Conservation (phyloP, 2,797 vertebrate genomes). For the Merluccius polli region DNA sequence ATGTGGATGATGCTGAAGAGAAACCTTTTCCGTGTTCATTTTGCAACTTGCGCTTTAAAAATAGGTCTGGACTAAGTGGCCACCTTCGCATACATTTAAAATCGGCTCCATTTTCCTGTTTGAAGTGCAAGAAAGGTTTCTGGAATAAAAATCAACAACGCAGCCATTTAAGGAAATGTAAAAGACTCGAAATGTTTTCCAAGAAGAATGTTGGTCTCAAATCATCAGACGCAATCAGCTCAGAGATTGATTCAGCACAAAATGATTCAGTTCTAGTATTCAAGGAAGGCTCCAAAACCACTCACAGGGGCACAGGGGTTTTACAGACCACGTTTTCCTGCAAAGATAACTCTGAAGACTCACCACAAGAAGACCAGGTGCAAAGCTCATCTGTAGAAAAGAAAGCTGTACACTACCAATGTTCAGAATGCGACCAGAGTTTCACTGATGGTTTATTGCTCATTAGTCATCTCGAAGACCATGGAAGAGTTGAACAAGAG, state of each 20-base stretch:
- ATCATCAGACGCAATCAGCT: slow-evolving; percentile 44
- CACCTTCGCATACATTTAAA: slow-evolving; percentile 64
- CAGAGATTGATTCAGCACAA: slow-evolving; percentile 54
- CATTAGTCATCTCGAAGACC: slow-evolving; percentile 79
- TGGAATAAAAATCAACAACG: slow-evolving; percentile 65
- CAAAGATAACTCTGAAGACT: slow-evolving; percentile 53
- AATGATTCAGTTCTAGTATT: slow-evolving; percentile 59
- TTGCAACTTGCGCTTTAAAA: slow-evolving; percentile 62
- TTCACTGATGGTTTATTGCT: slow-evolving; percentile 79
- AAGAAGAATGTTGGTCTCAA: slow-evolving; percentile 11
- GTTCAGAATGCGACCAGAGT: slow-evolving; percentile 76
- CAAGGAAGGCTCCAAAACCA: slow-evolving; percentile 54
- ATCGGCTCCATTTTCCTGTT: slow-evolving; percentile 55
- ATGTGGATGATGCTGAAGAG: slow-evolving; percentile 2
- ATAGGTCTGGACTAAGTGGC: slow-evolving; percentile 55
- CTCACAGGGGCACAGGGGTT: slow-evolving; percentile 50
- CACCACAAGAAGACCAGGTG: slow-evolving; percentile 17
- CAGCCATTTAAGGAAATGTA: slow-evolving; percentile 72
- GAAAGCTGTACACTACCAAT: slow-evolving; percentile 71
- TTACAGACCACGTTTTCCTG: slow-evolving; percentile 65
- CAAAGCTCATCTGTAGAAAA: slow-evolving; percentile 40
- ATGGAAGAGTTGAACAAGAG: slow-evolving; percentile 71
- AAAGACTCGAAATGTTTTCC: slow-evolving; percentile 12
- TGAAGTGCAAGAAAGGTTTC: slow-evolving; percentile 65
- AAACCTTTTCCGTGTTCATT: slow-evolving; percentile 54